Conservation (phyloP, 2,888 invertebrate species). For the Chirona hameri region DNA sequence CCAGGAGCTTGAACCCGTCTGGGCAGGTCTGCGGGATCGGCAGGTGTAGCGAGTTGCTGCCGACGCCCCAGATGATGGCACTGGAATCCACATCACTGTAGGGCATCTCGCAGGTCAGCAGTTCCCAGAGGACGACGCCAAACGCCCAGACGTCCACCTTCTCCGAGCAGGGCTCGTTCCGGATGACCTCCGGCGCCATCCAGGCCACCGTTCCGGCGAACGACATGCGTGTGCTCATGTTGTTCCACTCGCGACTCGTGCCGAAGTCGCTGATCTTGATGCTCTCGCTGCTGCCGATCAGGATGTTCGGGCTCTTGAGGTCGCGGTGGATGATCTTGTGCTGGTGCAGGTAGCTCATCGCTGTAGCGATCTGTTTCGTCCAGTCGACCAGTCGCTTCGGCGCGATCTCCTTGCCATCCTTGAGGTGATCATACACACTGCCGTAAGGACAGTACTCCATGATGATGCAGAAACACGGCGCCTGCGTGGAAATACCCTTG, state of each 20-base stretch:
- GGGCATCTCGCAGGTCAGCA: conserved; percentile 89
- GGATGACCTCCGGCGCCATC: conserved; percentile 99
- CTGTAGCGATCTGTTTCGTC: conserved; percentile 91
- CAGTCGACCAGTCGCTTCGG: conserved; percentile 84
- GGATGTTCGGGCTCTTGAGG: conserved; percentile 94
- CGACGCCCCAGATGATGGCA: conserved; percentile 97
- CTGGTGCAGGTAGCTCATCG: conserved; percentile 93
- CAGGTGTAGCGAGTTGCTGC: conserved; percentile 83
- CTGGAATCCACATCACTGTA: conserved; percentile 92
- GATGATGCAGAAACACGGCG: conserved; percentile 88
- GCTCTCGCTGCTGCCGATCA: conserved; percentile 71
- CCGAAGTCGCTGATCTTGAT: conserved; percentile 99
- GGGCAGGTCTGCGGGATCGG: conserved; percentile 90
- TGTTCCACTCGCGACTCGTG: conserved; percentile 90
- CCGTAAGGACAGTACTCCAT: conserved; percentile 99
- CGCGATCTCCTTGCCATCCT: conserved; percentile 75
- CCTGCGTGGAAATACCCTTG: conserved; percentile 86
- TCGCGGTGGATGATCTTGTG: conserved; percentile 98
- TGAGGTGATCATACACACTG: conserved; percentile 84
- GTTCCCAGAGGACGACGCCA: conserved; percentile 97
- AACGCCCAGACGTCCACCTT: conserved; percentile 99
- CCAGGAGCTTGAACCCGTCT: conserved; percentile 74
- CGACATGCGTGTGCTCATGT: conserved; percentile 93
- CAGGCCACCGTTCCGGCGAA: conserved; percentile 98
- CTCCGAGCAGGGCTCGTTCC: conserved; percentile 93